Base-by-base conservation (phyloP, 2,797 vertebrate genomes). In the Pteronotus mesoamericanus region DNA sequence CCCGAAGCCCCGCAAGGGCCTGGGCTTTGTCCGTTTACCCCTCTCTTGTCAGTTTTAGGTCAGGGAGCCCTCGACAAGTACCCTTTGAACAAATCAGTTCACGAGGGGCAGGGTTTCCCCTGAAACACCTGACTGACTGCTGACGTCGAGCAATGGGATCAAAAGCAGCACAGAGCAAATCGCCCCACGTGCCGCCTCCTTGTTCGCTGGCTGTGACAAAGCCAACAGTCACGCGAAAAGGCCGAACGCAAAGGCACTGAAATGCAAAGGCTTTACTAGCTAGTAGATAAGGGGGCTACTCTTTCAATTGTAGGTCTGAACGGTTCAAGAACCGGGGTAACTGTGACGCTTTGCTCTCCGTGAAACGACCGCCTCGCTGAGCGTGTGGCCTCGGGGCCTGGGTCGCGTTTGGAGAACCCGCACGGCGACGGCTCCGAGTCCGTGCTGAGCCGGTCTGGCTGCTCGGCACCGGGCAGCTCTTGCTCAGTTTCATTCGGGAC, bases 181-280 rank as follows among this genome's bases (percentile, higher is more conserved):
- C 5, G 1, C 12, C 42, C 34, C 4, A 0, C 6, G 44, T 34
- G 7, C 42, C 15, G 19, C 19, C 15, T 26, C 37, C 26, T 0
- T 22, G n/a, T 51, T 10, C 44, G 29, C 34, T 18, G 22, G 32
- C 74, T 24, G 26, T 1, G 2, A 6, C 0, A 3, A 22, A 6
- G 37, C 22, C 21, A 7, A 8, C 10, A 39, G 15, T 24, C 16
- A 39, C 34, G 1, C 3, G 29, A 26, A 37, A 16, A 37, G 29
- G 4, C 0, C 1, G 18, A 10, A 15, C 39, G 10, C 18, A 16
- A 4, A 4, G 3, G 8, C 2, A 1, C 21, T 3, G 1, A 64
- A 77, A 0, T 34, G 37, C 37, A 72, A 46, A 85, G 14, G 11
- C 2, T 4, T 29, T 34, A 7, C 3, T n/a, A 10, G 51, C 18